Conservation (phyloP, 1,140 invertebrate species). For the Pseudomyrmex pallidus region DNA sequence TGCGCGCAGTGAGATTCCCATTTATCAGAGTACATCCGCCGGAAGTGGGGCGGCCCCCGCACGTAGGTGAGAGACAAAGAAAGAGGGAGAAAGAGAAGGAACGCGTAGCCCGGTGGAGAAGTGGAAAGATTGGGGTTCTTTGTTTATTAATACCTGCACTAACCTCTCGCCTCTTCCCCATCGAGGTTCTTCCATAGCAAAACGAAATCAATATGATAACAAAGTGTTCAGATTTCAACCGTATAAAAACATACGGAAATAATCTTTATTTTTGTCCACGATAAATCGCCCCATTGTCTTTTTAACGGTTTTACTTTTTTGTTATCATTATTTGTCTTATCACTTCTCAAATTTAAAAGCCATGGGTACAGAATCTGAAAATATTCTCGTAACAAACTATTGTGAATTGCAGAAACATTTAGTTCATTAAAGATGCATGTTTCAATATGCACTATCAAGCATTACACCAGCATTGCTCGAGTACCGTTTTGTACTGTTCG, state of each 20-base stretch:
- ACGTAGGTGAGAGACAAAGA: conserved; percentile 82
- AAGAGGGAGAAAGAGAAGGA: conserved; percentile 49
- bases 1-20: conserved; percentile 80
- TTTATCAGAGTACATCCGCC: conserved; percentile 84
- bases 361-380: too few relatives aligned
- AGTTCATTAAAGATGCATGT: neutral
- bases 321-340: too few relatives aligned
- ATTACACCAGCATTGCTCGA: neutral
- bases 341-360: too few relatives aligned
- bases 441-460: neutral
- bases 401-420: too few relatives aligned
- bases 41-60: conserved; percentile 83
- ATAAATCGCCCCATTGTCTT: too few relatives aligned
- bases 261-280: neutral
- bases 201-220: conserved; percentile 12
- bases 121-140: conserved; percentile 58
- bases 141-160: conserved; percentile 72
- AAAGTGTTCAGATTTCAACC: conserved; percentile 4
- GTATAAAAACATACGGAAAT: neutral
- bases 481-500: conserved; percentile 18
- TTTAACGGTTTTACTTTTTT: too few relatives aligned
- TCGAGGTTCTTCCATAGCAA: conserved; percentile 35
- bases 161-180: neutral
- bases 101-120: conserved; percentile 6
- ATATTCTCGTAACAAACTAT: too few relatives aligned